Percentiles rank a stretch among this genome's conserved stretches.
Evolutionary conservation across 2,113 vertebrate genomes (phyloP).

Genomic region (Elaphurus davidianus): DNA sequence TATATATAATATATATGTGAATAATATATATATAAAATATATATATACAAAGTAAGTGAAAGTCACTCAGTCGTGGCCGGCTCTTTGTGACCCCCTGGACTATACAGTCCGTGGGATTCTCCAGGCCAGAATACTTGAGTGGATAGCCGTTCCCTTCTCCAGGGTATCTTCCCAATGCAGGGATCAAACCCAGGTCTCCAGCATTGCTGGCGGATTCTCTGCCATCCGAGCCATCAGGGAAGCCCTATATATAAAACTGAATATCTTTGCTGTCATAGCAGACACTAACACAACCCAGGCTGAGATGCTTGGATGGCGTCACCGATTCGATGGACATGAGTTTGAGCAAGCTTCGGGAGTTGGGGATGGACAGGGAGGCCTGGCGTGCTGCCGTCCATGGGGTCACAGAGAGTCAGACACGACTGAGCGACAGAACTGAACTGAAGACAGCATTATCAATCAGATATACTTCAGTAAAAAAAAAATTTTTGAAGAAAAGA

Average conservation of each 20-base stretch:
- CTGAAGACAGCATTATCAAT: neutral
- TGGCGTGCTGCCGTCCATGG: fast-evolving
- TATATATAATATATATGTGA: too few species aligned
- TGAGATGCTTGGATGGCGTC: neutral
- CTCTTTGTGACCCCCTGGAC: neutral
- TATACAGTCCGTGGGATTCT: too few species aligned
- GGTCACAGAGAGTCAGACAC: fast-evolving
- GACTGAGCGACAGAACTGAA: neutral
- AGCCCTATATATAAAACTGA: neutral
- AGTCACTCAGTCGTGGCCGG: neutral
- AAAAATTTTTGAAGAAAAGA: neutral
- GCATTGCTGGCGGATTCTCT: neutral
- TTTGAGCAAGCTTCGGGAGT: fast-evolving
- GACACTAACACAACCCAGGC: fast-evolving
- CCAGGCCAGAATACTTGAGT: neutral
- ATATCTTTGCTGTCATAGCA: neutral
- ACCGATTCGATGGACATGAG: neutral
- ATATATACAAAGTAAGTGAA: too few species aligned
- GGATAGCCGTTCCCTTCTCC: neutral
- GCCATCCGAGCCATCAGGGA: neutral
- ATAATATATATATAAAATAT: too few species aligned
- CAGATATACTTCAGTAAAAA: neutral
- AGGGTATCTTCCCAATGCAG: neutral
- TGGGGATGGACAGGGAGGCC: neutral
- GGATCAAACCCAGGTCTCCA: neutral